Evolutionary conservation across 2,113 vertebrate genomes (phyloP), one percentile per base, ranked within the genome.

Genomic region (Prietella phreatophila): DNA sequence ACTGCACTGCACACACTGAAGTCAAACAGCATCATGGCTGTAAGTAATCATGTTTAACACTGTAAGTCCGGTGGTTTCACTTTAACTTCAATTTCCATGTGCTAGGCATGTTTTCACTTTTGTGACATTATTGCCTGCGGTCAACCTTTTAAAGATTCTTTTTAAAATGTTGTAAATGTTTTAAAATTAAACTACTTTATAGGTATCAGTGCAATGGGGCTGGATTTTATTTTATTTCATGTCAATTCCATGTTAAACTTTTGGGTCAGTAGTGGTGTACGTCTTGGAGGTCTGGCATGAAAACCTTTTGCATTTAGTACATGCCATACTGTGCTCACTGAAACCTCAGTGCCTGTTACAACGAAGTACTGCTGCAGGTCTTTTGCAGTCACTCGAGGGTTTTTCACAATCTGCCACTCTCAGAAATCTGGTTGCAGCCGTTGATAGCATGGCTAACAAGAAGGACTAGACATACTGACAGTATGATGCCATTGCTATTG

Each of bases 11-110:
- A 55, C 65, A 76, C 89, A 86, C 89, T 89, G 60, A 91, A 93
- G 92, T 92, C 92, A 93, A 88, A 65, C 5, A 39, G 87, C 87
- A 89, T 83, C 55, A 78, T 76, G 63, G 85, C 84, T 47, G 76
- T 39, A 91, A 85, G 82, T 87, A 91, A 73, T 69, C 73, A 75
- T 22, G 85, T 50, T 71, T 84, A 90, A 69, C 71, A 75, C 56
- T 56, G 56, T 19, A 82, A 76, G 53, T 67, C 69, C 79, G 60
- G 8, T 30, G 58, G 50, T 30, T 36, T 86, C 55, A 63, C 33
- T 33, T 63, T 87, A 33, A 61, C 80, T 39, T 20, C 19, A 33
- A 20, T 63, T 27, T 76, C 30, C 65, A 33, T 67, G 39, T 69
- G n/a, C 27, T 53, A 11, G 39, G n/a, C 42, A 69, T 86, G 76